Base-by-base conservation (phyloP, 2,113 vertebrate species). In the Hyperopisus bebe region DNA sequence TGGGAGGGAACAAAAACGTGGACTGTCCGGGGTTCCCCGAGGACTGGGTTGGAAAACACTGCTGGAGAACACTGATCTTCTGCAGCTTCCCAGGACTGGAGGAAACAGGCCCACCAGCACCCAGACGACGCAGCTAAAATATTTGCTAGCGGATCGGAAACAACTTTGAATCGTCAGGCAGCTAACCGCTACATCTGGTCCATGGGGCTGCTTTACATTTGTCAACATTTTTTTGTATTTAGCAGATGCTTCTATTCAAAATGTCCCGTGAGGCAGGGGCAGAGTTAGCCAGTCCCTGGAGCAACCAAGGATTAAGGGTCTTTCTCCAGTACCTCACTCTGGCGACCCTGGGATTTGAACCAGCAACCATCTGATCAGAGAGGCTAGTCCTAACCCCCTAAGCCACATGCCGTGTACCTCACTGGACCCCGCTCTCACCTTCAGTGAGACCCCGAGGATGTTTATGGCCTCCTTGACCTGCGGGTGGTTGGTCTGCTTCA, bases 371-470 rank as follows among this genome's bases (percentile, higher is more conserved):
- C 74, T 80, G 35, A 15, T 35, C 31, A 27, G 9, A 27, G 62
- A 9, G 3, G 3, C 3, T n/a, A 70, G n/a, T 27, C n/a, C 62
- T 3, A 31, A 70, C 62, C 27, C 9, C n/a, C 3, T 70, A 31
- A 70, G 62, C 27, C 62, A 70, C 62, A 70, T 0, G 62, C 27
- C 10, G 0, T 13, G 62, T 70, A n/a, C 27, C n/a, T 27, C n/a
- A 4, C 27, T 5, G 10, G 27, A 10, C 27, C 62, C 3, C 11
- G 62, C 10, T 70, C 94, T 93, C 95, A 99, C 98, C 98, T 99
- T 99, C 91, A 99, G 94, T 17, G 98, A 99, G 91, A 98, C 98
- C 70, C 98, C 98, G 90, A 99, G 96, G 91, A 99, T 97, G 86
- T 98, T 99, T 94, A 99, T 93, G 70, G 98, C 98, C 87, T 98